A percentile compares a stretch with the other conserved stretches of the same genome.
Evolutionary conservation across 2,888 invertebrate species (phyloP).

Genomic region (Elmis aenea): DNA sequence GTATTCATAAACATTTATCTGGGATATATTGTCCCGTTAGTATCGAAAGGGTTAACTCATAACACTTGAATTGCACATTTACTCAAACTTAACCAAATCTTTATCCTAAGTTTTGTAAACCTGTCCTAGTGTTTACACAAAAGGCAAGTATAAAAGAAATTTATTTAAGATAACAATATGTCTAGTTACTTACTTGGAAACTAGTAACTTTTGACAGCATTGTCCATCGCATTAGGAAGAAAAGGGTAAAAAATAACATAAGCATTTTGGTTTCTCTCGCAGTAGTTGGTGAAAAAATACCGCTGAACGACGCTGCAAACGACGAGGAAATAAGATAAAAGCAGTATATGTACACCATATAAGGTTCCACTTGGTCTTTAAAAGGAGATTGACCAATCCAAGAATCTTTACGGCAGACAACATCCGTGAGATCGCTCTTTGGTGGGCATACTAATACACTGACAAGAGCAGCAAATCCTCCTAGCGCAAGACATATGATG

Average conservation of each 20-base stretch:
- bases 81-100: too few species aligned
- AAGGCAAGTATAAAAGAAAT: too few species aligned
- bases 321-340: conserved; percentile 7
- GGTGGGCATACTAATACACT: conserved; percentile 13
- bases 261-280: conserved; percentile 4
- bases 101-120: too few species aligned
- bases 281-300: conserved; percentile 4
- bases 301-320: conserved; percentile 6
- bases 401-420: conserved; percentile 6
- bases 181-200: conserved; percentile 16
- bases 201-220: conserved; percentile 14
- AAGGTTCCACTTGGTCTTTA: conserved; percentile 1
- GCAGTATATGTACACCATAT: conserved; percentile 7
- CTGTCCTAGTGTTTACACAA: too few species aligned
- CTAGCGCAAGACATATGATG: too few species aligned
- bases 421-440: too few species aligned
- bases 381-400: conserved; percentile 11
- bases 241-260: conserved; percentile 5
- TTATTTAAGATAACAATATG: too few species aligned
- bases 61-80: too few species aligned
- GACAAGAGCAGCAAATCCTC: not conserved
- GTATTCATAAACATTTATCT: too few species aligned
- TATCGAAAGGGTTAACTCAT: too few species aligned
- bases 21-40: too few species aligned
- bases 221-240: conserved; percentile 8